Percentiles rank a stretch among this genome's conserved stretches.
These are phyloP conservation scores for Nemoura dubitans DNA, from an alignment of 2,888 invertebrate genomes.

Conservation along the genomic window DNA sequence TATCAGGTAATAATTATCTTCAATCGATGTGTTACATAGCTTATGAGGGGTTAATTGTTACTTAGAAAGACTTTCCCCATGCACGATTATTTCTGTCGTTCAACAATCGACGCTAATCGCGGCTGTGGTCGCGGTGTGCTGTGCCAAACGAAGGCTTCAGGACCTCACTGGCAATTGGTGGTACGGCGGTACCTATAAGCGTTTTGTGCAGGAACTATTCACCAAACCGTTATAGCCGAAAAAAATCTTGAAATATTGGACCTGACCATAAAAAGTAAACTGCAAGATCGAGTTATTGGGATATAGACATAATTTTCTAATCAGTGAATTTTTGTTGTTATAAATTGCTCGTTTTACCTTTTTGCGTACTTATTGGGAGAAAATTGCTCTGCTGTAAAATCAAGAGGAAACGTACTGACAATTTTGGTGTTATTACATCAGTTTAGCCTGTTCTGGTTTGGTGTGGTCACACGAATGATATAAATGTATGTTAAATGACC, in stretches of 20 bases:
- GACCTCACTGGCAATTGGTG: neutral
- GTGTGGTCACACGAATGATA: neutral
- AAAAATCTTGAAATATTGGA: too few species aligned
- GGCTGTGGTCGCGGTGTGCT: neutral
- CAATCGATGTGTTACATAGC: neutral
- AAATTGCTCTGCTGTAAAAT: neutral
- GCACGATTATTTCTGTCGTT: neutral
- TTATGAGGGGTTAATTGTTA: neutral
- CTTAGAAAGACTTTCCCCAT: neutral
- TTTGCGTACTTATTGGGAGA: neutral
- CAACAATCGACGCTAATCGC: neutral
- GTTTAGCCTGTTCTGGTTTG: neutral
- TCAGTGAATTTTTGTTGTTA: neutral
- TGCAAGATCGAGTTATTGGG: neutral
- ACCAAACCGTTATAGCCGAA: too few species aligned
- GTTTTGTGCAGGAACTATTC: too few species aligned
- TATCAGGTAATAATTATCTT: neutral
- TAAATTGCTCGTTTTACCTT: neutral
- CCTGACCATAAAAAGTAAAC: neutral
- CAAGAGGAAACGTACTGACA: neutral
- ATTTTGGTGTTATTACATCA: neutral
- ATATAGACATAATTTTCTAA: neutral
- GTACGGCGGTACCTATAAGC: too few species aligned
- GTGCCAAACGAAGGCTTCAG: neutral
- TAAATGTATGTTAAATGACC: neutral